These are phyloP conservation scores for Pachyrhynchus sulphureomaculatus DNA, from an alignment of 1,140 invertebrate genomes.

Conservation along the genomic window DNA sequence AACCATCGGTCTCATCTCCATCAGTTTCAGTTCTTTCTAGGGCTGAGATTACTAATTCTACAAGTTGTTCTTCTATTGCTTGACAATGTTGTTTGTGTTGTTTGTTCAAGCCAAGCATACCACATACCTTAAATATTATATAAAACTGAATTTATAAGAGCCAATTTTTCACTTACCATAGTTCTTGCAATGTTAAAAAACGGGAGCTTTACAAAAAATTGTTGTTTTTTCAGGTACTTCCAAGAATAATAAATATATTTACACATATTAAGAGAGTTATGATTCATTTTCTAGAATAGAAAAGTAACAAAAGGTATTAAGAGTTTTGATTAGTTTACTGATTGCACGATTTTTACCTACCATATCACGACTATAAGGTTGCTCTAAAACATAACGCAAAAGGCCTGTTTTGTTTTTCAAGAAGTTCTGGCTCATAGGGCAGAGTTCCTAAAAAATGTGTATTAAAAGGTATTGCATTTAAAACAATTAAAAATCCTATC, in stretches of 20 bases:
- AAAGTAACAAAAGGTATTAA: too few relatives aligned
- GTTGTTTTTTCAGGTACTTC: too few relatives aligned
- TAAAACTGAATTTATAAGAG: background rate
- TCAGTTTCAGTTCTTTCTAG: slow-evolving; percentile 87
- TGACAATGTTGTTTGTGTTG: slow-evolving; percentile 88
- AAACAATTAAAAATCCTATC: too few relatives aligned
- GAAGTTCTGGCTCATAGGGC: slow-evolving; percentile 87
- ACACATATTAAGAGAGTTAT: too few relatives aligned
- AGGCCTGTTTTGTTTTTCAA: slow-evolving; percentile 87
- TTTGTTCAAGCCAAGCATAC: slow-evolving; percentile 91
- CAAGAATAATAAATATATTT: too few relatives aligned
- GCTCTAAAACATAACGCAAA: slow-evolving; percentile 87
- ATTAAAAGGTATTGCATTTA: too few relatives aligned
- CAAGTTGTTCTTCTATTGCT: slow-evolving; percentile 89
- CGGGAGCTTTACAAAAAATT: too few relatives aligned
- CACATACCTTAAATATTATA: slow-evolving; percentile 56
- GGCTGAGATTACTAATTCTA: slow-evolving; percentile 86
- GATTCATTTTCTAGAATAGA: too few relatives aligned
- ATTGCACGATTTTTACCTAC: too few relatives aligned
- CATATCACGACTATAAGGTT: slow-evolving; percentile 95
- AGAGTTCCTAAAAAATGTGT: slow-evolving; percentile 62
- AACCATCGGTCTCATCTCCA: slow-evolving; percentile 74
- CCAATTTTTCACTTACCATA: too few relatives aligned
- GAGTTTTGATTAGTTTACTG: too few relatives aligned
- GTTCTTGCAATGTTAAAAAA: too few relatives aligned